These are phyloP conservation scores for Colius striatus DNA, from an alignment of 2,113 vertebrate species.

Conservation along the genomic window DNA sequence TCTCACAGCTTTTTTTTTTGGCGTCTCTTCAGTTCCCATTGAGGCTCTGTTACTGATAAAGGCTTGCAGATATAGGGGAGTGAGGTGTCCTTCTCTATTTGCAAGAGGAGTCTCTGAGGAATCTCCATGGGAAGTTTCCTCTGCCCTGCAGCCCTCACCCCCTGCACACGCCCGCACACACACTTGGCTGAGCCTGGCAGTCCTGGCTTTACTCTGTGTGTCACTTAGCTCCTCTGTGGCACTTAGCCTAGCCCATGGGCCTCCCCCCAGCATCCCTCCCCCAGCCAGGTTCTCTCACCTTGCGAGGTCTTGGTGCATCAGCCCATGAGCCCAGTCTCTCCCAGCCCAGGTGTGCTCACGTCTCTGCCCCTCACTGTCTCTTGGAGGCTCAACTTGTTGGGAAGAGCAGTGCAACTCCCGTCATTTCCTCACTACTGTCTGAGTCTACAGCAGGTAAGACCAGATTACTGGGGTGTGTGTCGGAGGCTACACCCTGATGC, in stretches of 20 bases:
- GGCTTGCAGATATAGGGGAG: background rate
- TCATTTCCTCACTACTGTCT: background rate
- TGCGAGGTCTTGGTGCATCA: accelerated
- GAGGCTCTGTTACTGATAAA: background rate
- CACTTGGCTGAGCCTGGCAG: background rate
- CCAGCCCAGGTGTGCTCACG: background rate
- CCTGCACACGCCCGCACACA: accelerated
- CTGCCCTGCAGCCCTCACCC: accelerated
- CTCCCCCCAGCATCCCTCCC: background rate
- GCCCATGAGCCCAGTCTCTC: accelerated
- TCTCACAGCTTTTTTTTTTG: background rate
- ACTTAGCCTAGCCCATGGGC: accelerated
- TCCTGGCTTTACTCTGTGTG: background rate
- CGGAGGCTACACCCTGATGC: slow-evolving; percentile 47
- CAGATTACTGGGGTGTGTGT: slow-evolving; percentile 61
- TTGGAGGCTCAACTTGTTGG: background rate
- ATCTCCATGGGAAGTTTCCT: background rate
- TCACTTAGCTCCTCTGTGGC: too few relatives aligned
- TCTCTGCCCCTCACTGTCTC: background rate
- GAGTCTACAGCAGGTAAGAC: slow-evolving; percentile 67
- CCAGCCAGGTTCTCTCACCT: slow-evolving; percentile 40
- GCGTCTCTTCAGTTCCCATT: background rate
- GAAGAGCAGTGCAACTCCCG: background rate
- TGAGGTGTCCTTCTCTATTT: background rate
- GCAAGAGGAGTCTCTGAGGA: background rate